These are phyloP conservation scores for Acronicta leporina DNA, from an alignment of 2,888 invertebrate species.

Conservation along the genomic window DNA sequence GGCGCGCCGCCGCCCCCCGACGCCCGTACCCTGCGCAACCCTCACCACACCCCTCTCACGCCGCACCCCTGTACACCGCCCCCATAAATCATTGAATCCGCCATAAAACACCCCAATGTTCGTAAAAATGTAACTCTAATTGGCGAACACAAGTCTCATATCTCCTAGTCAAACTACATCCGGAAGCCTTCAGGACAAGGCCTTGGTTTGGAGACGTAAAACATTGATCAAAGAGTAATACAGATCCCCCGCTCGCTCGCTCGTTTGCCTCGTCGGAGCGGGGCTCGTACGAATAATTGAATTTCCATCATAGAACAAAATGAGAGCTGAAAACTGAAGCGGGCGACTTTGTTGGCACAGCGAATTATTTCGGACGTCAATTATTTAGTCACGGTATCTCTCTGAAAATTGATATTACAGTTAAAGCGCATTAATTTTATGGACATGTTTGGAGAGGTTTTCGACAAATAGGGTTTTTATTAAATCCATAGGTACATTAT, in stretches of 20 bases:
- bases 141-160: conserved; percentile 84
- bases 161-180: conserved; percentile 79
- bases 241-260: conserved; percentile 73
- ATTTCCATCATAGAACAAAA: conserved; percentile 88
- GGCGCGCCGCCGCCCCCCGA: conserved; percentile 84
- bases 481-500: conserved; percentile 20
- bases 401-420: conserved; percentile 75
- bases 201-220: conserved; percentile 78
- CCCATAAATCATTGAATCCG: conserved; percentile 89
- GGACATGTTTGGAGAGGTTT: conserved; percentile 22
- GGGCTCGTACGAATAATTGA: conserved; percentile 86
- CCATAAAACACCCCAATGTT: conserved; percentile 88
- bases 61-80: conserved; percentile 84
- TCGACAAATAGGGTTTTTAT: conserved; percentile 41
- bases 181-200: conserved; percentile 68
- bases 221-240: conserved; percentile 84
- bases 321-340: conserved; percentile 87
- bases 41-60: conserved; percentile 75
- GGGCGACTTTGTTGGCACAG: conserved; percentile 85
- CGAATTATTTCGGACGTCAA: conserved; percentile 86
- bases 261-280: conserved; percentile 68
- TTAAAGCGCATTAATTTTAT: conserved; percentile 64
- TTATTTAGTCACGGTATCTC: conserved; percentile 83
- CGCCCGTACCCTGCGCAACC: conserved; percentile 81
- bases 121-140: conserved; percentile 88